Conservation (phyloP, 2,797 vertebrate species). For the Siniperca scherzeri region DNA sequence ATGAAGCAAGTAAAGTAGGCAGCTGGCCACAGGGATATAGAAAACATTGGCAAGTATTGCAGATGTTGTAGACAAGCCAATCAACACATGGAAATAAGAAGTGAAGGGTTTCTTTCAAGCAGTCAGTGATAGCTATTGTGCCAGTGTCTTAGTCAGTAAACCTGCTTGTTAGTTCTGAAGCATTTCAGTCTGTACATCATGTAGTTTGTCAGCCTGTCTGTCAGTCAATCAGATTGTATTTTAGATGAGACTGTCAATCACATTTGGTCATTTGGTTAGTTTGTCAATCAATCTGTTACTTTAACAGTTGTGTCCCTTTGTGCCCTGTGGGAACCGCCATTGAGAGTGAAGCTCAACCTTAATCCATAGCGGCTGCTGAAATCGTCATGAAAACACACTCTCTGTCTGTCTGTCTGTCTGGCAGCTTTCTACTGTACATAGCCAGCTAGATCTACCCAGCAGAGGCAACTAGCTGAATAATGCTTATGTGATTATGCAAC, state of each 20-base stretch:
- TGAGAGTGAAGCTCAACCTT: constrained; percentile 46
- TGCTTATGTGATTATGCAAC: constrained; percentile 38
- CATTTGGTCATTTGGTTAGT: constrained; percentile 20
- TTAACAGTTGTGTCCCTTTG: constrained; percentile 14
- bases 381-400: constrained; percentile 29
- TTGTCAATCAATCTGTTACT: constrained; percentile 30
- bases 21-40: constrained; percentile 37
- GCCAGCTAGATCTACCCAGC: not conserved
- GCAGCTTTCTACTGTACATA: constrained; percentile 7
- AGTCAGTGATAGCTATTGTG: not conserved
- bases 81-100: constrained; percentile 30
- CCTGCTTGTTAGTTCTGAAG: constrained; percentile 26
- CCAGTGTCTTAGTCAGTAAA: constrained; percentile 30
- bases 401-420: not conserved
- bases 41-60: constrained; percentile 21
- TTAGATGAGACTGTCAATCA: constrained; percentile 35
- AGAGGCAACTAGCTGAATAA: constrained; percentile 37
- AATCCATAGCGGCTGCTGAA: constrained; percentile 52
- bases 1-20: constrained; percentile 33
- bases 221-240: not conserved
- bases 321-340: constrained; percentile 22
- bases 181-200: constrained; percentile 2
- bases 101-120: constrained; percentile 19
- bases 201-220: constrained; percentile 15
- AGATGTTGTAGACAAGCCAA: constrained; percentile 36